Base-by-base conservation (phyloP, 2,113 vertebrate genomes). In the Prinia subflava region DNA sequence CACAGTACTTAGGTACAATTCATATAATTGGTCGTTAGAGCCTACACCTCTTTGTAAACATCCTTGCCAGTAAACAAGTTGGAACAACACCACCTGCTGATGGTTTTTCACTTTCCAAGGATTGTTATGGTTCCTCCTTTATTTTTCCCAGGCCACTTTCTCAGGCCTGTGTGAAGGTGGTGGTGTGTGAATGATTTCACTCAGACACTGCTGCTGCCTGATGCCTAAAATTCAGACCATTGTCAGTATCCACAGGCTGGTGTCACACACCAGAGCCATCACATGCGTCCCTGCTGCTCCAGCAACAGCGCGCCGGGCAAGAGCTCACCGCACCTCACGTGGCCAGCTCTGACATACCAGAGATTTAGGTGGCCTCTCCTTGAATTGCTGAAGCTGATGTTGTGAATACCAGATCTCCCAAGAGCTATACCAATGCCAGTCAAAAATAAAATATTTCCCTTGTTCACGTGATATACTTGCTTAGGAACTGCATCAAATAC, bases 271-370 rank as follows among this genome's bases (percentile, higher is more conserved):
- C 91, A 84, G 83, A 87, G 47, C 63, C 53, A 76, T 97, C 97
- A 96, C 96, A 96, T 90, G 94, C 35, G 89, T 94, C 90, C 71
- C 75, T 77, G 97, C 97, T 97, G 97, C 97, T 95, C 96, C 4
- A 21, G 95, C 87, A 95, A 93, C 93, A 3, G 59, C 3, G 19
- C 37, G 10, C 92, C 28, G 18, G 87, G 75, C 7, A 21, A 90
- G 94, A 96, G 44, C 85, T 75, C 87, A 17, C 49, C 50, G 24
- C 16, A 27, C 25, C 23, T 97, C 97, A 89, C 87, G 64, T 82
- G 93, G 80, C 3, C 15, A 76, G 55, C 69, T 75, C 50, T 15
- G 18, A 87, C 63, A 55, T 30, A 56, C 67, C 64, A 68, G 4
- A 18, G 53, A 25, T 92, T 95, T 52, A 95, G 81, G 82, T 4